phyloP scores from a whole-genome alignment of 2,888 invertebrate genomes.

The Mechanitis mazaeus region DNA sequence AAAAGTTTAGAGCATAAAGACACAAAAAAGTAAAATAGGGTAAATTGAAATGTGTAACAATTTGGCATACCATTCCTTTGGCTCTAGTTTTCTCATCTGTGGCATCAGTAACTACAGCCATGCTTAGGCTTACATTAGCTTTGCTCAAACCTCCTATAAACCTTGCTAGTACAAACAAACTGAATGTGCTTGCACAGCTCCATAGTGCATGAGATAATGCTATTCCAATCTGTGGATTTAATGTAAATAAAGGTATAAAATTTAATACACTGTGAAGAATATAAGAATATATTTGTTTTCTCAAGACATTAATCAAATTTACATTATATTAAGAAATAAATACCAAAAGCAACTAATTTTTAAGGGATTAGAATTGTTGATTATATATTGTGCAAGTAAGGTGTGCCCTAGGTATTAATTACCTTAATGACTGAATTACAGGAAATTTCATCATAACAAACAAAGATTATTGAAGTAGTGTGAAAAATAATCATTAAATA shows the following conservation, averaged over 20 bases:
- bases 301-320: too few relatives aligned
- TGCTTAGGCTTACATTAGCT: constrained; percentile 96
- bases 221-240: constrained; percentile 84
- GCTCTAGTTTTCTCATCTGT: constrained; percentile 90
- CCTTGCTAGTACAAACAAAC: constrained; percentile 92
- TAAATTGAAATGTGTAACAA: neutral
- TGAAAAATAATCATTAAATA: too few relatives aligned
- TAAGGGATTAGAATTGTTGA: too few relatives aligned
- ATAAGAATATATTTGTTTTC: too few relatives aligned
- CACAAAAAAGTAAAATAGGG: neutral
- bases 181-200: constrained; percentile 91
- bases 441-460: too few relatives aligned
- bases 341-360: too few relatives aligned
- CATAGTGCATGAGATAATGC: constrained; percentile 91
- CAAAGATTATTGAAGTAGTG: too few relatives aligned
- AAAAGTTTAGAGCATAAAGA: neutral
- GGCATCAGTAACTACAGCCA: constrained; percentile 96
- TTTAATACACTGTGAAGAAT: neutral
- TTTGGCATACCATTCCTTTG: constrained; percentile 88
- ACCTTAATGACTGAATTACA: too few relatives aligned
- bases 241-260: neutral
- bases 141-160: constrained; percentile 97
- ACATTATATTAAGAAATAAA: too few relatives aligned
- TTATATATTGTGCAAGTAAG: too few relatives aligned
- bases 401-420: too few relatives aligned